Conservation (phyloP, 2,888 invertebrate species). For the Chymomyza amoena region DNA sequence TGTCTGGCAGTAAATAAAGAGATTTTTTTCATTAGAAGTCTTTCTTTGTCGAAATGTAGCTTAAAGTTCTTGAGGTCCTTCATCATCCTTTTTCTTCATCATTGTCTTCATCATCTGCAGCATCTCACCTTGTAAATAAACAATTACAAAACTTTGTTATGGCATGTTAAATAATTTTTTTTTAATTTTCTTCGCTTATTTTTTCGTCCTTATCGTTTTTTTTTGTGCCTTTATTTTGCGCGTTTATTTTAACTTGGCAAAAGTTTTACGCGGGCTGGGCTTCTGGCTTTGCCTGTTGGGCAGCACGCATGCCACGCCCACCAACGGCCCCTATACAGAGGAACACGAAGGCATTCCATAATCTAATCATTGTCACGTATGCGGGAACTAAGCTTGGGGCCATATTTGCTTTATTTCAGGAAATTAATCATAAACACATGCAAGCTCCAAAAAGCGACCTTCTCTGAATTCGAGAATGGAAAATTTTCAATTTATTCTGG, state of each 20-base stretch:
- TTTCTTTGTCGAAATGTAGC: slow-evolving; percentile 15
- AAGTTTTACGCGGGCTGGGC: neutral
- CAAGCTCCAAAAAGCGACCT: neutral
- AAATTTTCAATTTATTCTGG: slow-evolving; percentile 68
- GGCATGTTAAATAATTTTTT: slow-evolving; percentile 24
- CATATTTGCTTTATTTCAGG: slow-evolving; percentile 53
- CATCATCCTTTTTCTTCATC: neutral
- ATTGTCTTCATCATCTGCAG: neutral
- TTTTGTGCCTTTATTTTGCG: neutral
- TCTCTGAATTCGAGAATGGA: slow-evolving; percentile 19
- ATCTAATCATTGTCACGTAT: slow-evolving; percentile 72
- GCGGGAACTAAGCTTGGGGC: slow-evolving; percentile 27
- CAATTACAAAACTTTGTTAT: slow-evolving; percentile 35
- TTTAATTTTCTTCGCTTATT: neutral
- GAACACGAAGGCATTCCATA: slow-evolving; percentile 25
- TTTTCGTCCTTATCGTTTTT: too few species aligned
- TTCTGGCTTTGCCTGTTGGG: neutral
- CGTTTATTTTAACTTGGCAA: neutral
- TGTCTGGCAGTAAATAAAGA: slow-evolving; percentile 57
- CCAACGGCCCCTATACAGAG: neutral
- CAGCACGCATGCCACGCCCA: neutral
- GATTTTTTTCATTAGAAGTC: slow-evolving; percentile 32
- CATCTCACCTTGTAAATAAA: slow-evolving; percentile 20
- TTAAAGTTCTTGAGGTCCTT: slow-evolving; percentile 2
- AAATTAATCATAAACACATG: slow-evolving; percentile 67